phyloP scores from a whole-genome alignment of 2,888 invertebrate genomes.

The Macrophya annulata region DNA sequence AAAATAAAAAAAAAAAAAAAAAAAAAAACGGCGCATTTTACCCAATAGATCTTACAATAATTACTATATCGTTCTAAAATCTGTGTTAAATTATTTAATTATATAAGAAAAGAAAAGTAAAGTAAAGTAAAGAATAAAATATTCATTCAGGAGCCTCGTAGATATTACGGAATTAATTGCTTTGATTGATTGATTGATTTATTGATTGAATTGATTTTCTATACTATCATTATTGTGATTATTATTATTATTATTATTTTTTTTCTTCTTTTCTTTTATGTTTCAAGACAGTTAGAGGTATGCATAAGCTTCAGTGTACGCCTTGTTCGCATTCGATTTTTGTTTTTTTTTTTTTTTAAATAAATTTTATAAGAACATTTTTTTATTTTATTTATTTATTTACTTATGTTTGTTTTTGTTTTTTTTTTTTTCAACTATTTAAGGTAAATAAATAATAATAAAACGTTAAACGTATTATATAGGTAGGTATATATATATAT shows the following conservation, averaged over 20 bases:
- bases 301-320: not conserved
- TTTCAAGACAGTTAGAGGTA: not conserved
- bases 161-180: conserved; percentile 13
- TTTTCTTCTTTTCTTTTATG: not conserved
- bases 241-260: not conserved
- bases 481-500: not conserved
- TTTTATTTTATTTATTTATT: not conserved
- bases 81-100: not conserved
- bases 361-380: not conserved
- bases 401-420: not conserved
- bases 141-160: not conserved
- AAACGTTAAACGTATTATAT: conserved; percentile 23
- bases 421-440: not conserved
- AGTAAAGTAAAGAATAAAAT: not conserved
- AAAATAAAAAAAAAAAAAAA: no score
- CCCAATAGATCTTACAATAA: no score
- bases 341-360: not conserved
- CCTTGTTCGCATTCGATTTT: no score
- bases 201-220: not conserved
- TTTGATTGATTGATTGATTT: conserved; percentile 16
- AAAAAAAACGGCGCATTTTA: no score
- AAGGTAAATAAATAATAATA: conserved; percentile 12
- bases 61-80: no score
- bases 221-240: no score
- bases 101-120: not conserved